Evolutionary conservation across 2,888 invertebrate genomes (phyloP), one percentile per base, ranked within the genome.

Genomic region (Mechanitis mazaeus): DNA sequence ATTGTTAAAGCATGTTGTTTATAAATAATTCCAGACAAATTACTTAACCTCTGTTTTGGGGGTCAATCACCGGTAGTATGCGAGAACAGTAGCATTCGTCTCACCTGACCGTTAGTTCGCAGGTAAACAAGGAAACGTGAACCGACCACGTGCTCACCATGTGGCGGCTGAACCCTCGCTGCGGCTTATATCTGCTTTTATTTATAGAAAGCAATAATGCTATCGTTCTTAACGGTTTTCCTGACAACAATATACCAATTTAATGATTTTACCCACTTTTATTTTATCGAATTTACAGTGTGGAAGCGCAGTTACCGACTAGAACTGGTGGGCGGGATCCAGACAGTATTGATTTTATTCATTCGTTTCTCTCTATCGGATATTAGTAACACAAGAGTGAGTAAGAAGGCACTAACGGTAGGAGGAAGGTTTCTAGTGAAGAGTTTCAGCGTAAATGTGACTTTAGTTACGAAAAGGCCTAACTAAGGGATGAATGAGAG

Each of bases 51-150:
- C 57, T 61, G 55, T 62, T 61, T 64, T 61, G 66, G 59, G 61
- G 69, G 71, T 71, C 71, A 71, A 61, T 66, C 67, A 72, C 69
- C 70, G 61, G 63, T 61, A 65, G 66, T 66, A 64, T 61, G 64
- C 61, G 63, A 63, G 72, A 69, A 68, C 73, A 73, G 79, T 74
- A 73, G 73, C 75, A 73, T 70, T 71, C 75, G 71, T 77, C 79
- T 79, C 89, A 88, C 88, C 88, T 88, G 88, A 80, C 84, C 85
- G 84, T 71, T 83, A 81, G 78, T 76, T 76, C 73, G 75, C 87
- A 89, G 88, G 90, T 89, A 90, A 90, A 89, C 89, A 90, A 85
- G 84, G 87, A 86, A 87, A 83, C 89, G 89, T 88, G 87, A 79
- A 61, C 71, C 78, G 76, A 73, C 87, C 89, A 89, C 88, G 89